Evolutionary conservation across 2,888 invertebrate species (phyloP), one percentile per base, ranked within the genome.

Genomic region (Harpalus rubripes): DNA sequence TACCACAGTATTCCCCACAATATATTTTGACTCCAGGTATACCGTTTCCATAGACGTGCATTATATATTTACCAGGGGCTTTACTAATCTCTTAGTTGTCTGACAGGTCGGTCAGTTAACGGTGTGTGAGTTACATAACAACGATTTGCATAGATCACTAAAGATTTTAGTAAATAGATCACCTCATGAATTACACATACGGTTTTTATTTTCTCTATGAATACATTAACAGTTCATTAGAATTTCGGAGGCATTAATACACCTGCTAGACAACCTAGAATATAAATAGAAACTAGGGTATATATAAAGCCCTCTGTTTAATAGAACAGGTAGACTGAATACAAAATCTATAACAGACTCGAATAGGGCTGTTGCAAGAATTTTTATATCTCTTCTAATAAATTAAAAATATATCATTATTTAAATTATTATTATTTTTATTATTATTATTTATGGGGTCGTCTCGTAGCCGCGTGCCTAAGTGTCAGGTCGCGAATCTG

Each of bases 101-200:
- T 32, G 39, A 39, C 68, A 68, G 68, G 68, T 68, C 39, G 63
- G 63, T 63, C 32, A 15, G 12, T 12, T 74, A 74, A 74, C 72
- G 72, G 72, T 44, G 44, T 74, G 72, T 74, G 41, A 22, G 18
- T 74, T 74, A 74, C 72, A 44, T 74, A 41, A 74, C 18, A 15
- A 7, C 44, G 7, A 74, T 74, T 74, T 74, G 72, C 72, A 74
- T 74, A 74, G 72, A 41, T 41, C 44, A 74, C 72, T 15, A 41
- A 44, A 18, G 72, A 44, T 44, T 74, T 74, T 74, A 74, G 44
- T 52, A 74, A 74, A 74, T 74, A 74, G 72, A 74, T 74, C 72
- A 74, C 8, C 44, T 74, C 72, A 74, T 74, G 72, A 74, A 74
- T 74, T 74, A 74, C 44, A 16, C 72, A 74, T 74, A 44, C 10